phyloP scores from a whole-genome alignment of 2,888 invertebrate species.

The Lepidochrysops patricia region DNA sequence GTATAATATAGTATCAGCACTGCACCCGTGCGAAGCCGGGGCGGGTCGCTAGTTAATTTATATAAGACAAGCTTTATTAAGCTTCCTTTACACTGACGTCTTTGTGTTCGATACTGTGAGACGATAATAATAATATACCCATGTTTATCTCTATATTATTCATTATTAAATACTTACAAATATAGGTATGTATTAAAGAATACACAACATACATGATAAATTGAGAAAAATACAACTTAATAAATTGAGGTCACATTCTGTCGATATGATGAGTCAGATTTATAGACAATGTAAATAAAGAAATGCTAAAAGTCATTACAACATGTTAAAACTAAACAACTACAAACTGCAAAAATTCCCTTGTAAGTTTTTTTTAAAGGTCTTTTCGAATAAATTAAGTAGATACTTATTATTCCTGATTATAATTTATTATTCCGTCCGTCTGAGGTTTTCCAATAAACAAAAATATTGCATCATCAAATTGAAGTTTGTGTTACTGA shows the following conservation, averaged over 20 bases:
- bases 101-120: neutral
- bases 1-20: too few relatives aligned
- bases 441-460: neutral
- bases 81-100: neutral
- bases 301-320: too few relatives aligned
- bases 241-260: neutral
- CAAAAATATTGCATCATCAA: neutral
- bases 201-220: too few relatives aligned
- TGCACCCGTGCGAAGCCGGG: too few relatives aligned
- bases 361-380: too few relatives aligned
- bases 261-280: neutral
- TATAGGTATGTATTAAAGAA: too few relatives aligned
- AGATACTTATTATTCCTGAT: too few relatives aligned
- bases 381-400: too few relatives aligned
- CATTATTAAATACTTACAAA: neutral
- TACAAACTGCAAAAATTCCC: too few relatives aligned
- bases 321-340: too few relatives aligned
- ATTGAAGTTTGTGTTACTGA: neutral
- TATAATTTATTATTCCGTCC: neutral
- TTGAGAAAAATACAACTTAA: neutral
- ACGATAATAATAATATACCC: too few relatives aligned
- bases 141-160: neutral
- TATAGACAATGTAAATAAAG: neutral
- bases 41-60: too few relatives aligned
- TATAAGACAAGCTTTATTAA: neutral